These are phyloP conservation scores for Celastrina argiolus DNA, from an alignment of 2,888 invertebrate genomes.

Conservation along the genomic window DNA sequence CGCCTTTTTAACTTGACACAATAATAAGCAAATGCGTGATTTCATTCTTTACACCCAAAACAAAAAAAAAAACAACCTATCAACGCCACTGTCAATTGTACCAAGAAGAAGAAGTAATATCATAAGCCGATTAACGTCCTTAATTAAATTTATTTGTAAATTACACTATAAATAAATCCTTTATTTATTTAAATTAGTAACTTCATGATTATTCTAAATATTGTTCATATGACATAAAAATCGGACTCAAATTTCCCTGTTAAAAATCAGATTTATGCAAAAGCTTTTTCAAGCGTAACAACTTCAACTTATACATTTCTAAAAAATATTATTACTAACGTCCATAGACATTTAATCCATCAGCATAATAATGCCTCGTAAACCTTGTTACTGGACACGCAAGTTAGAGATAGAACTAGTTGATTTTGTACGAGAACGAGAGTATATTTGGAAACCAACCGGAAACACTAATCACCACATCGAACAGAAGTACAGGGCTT, in stretches of 20 bases:
- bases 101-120: background rate
- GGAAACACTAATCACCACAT: constrained; percentile 70
- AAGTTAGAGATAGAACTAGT: constrained; percentile 67
- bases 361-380: constrained; percentile 50
- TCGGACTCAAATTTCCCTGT: background rate
- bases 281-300: background rate
- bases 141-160: too few relatives aligned
- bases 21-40: too few relatives aligned
- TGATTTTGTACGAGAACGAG: constrained; percentile 54
- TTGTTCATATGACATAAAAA: too few relatives aligned
- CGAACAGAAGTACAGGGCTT: constrained; percentile 67
- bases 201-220: background rate
- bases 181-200: background rate
- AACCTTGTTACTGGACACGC: constrained; percentile 64
- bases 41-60: too few relatives aligned
- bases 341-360: background rate
- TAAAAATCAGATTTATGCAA: background rate
- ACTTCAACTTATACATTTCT: background rate
- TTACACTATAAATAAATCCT: background rate
- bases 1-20: too few relatives aligned
- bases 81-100: background rate
- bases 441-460: constrained; percentile 61
- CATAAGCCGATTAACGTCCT: background rate
- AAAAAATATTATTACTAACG: too few relatives aligned
- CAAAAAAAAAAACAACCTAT: background rate